Base-by-base conservation (phyloP, 2,888 invertebrate species). In the Penaeus monodon region DNA sequence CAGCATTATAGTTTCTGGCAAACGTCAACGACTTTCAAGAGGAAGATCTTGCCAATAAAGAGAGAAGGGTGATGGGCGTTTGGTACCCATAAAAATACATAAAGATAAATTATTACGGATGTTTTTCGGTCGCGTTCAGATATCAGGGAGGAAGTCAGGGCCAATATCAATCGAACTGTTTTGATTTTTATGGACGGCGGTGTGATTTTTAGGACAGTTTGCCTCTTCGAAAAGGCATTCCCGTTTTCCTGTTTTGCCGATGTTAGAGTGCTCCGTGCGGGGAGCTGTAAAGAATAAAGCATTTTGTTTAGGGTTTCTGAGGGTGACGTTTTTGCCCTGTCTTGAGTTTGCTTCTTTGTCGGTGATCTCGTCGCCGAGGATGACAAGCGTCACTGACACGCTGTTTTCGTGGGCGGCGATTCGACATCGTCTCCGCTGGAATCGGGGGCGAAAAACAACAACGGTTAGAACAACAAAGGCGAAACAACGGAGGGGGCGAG, bases 21-120 rank as follows among this genome's bases (percentile, higher is more conserved):
- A 73, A 33, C 73, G 73, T 73, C 33, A 73, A 73, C 73, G 33
- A 73, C 73, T 73, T 73, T 29, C 73, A 29, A 73, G 29, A 73
- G 73, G 73, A 73, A 73, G 73, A 73, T 73, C 73, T 29, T 73
- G 38, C 38, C 73, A 73, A 73, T 73, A 73, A 73, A 73, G 73
- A 29, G 73, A 22, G 33, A 73, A 73, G 73, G 73, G 73, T 38
- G 73, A 38, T 38, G 73, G 38, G 33, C 73, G 29, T 38, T 38
- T 29, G 73, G 27, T 38, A 77, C 68, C 84, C 84, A 84, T 84
- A 84, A 84, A 84, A 84, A 66, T 84, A 84, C 84, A 57, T 66
- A 29, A 70, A 84, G 65, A 84, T 84, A 38, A 83, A 66, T 76
- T 84, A 84, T 78, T 77, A 84, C 84, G 84, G 84, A 84, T 84